Evolutionary conservation across 2,797 vertebrate genomes (phyloP).

Genomic region (Gobionotothen gibberifrons): DNA sequence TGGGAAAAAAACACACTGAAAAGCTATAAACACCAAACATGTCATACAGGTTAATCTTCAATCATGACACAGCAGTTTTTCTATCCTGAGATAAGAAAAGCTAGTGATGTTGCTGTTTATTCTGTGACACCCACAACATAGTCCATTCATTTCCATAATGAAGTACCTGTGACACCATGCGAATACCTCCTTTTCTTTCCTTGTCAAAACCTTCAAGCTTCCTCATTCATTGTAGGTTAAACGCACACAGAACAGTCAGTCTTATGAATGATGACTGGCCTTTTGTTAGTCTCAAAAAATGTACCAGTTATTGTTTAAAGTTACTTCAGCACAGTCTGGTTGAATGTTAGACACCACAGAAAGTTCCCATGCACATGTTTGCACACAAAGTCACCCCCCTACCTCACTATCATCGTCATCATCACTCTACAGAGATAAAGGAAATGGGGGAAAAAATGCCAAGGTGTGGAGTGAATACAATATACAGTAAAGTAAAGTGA

Average conservation of each 20-base stretch:
- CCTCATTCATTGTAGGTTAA: slow-evolving; percentile 42
- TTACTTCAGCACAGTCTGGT: slow-evolving; percentile 7
- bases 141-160: slow-evolving; percentile 32
- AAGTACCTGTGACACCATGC: slow-evolving; percentile 43
- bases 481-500: neutral
- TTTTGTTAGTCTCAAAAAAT: slow-evolving; percentile 27
- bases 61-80: slow-evolving; percentile 20
- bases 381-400: slow-evolving; percentile 70
- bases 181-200: slow-evolving; percentile 4
- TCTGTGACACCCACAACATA: slow-evolving; percentile 2
- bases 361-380: slow-evolving; percentile 45
- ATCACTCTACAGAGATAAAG: slow-evolving; percentile 87
- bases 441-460: slow-evolving; percentile 65
- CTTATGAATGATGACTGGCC: slow-evolving; percentile 2
- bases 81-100: neutral
- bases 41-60: slow-evolving; percentile 21
- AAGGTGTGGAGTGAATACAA: slow-evolving; percentile 7
- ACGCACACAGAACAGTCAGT: slow-evolving; percentile 29
- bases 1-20: neutral
- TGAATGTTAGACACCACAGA: slow-evolving; percentile 47
- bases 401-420: slow-evolving; percentile 94
- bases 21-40: slow-evolving; percentile 1
- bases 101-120: slow-evolving; percentile 10
- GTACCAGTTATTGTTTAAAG: slow-evolving; percentile 39
- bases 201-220: slow-evolving; percentile 27